Evolutionary conservation across 2,113 vertebrate genomes (phyloP).

Genomic region (Sinocyclocheilus rhinocerous): DNA sequence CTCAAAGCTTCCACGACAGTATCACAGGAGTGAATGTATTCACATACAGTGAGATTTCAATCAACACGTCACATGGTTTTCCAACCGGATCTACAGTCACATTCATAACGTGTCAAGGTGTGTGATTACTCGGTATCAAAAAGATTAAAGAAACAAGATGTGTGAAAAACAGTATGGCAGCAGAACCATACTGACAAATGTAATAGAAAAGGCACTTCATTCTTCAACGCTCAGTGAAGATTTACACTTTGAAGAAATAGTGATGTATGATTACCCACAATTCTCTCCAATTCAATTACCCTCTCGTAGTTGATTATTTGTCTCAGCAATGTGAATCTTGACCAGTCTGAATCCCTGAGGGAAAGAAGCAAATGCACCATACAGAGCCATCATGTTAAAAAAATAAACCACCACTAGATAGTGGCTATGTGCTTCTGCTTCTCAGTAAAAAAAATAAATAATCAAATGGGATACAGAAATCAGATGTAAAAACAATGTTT

Average conservation of each 20-base stretch:
- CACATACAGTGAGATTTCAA: neutral
- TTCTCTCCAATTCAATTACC: constrained; percentile 5
- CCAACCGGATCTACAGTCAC: neutral
- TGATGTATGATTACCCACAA: neutral
- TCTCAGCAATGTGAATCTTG: neutral
- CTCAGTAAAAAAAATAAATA: neutral
- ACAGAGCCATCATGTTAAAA: neutral
- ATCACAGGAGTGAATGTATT: constrained; percentile 11
- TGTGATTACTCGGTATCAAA: constrained; percentile 12
- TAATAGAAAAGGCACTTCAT: constrained; percentile 57
- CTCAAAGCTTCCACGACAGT: neutral
- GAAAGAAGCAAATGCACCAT: neutral
- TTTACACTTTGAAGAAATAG: constrained; percentile 18
- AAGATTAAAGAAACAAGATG: neutral
- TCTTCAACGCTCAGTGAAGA: constrained; percentile 31
- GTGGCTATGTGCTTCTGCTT: constrained; percentile 22
- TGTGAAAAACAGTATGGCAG: constrained; percentile 17
- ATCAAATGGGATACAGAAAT: neutral
- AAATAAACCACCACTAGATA: neutral
- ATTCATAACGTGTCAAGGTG: neutral
- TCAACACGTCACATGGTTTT: neutral
- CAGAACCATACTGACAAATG: constrained; percentile 22
- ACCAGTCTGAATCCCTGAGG: constrained; percentile 38
- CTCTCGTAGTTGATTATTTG: neutral
- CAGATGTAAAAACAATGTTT: neutral